These are phyloP conservation scores for Heteromormyrus szaboi DNA, from an alignment of 2,797 vertebrate genomes.

Conservation along the genomic window DNA sequence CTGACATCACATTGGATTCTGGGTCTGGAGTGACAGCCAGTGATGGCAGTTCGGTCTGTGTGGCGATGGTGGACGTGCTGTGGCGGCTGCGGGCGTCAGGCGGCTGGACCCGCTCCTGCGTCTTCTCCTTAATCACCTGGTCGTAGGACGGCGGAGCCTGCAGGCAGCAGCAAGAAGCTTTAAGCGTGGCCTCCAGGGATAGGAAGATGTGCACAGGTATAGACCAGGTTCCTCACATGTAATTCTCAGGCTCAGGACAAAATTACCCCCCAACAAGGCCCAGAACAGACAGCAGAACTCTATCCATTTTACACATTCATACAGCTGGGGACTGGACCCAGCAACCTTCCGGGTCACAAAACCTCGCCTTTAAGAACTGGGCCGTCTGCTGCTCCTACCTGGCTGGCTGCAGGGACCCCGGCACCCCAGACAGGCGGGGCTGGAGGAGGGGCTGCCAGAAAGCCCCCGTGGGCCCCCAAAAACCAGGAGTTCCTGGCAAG, in stretches of 20 bases:
- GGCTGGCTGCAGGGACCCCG: conserved; percentile 60
- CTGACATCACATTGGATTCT: conserved; percentile 54
- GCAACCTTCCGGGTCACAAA: neutral
- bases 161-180: neutral
- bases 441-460: conserved; percentile 65
- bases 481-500: conserved; percentile 80
- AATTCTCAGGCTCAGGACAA: neutral
- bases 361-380: conserved; percentile 22
- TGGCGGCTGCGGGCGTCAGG: conserved; percentile 52
- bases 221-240: neutral
- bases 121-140: conserved; percentile 95
- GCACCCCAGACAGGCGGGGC: conserved; percentile 61
- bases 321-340: neutral
- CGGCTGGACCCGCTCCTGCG: conserved; percentile 71
- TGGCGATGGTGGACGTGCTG: conserved; percentile 75
- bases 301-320: neutral
- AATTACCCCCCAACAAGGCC: neutral
- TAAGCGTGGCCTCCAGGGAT: neutral
- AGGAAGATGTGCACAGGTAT: neutral
- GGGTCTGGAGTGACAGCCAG: conserved; percentile 47
- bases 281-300: neutral
- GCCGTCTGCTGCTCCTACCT: conserved; percentile 50
- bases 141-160: conserved; percentile 95
- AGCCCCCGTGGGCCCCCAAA: conserved; percentile 64
- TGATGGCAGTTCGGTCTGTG: conserved; percentile 81